A percentile compares a stretch with the other conserved stretches of the same genome.
Conservation (phyloP, 2,888 invertebrate species). For the Nephrotoma appendiculata region DNA sequence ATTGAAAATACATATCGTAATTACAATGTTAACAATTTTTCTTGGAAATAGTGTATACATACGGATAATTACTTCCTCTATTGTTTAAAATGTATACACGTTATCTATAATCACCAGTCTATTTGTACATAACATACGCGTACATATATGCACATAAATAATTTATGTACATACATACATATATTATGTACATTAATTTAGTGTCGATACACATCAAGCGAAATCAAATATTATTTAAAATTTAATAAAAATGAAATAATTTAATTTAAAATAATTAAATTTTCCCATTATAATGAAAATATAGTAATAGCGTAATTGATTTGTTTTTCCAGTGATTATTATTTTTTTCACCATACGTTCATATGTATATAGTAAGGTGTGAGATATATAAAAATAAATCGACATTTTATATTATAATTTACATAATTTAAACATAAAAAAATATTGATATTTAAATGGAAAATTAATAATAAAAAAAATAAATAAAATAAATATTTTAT, state of each 20-base stretch:
- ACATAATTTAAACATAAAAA: not conserved
- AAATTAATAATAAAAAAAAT: not conserved
- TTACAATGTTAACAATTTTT: not conserved
- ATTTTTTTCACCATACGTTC: not conserved
- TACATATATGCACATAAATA: not conserved
- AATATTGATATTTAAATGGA: not conserved
- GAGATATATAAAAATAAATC: conserved; percentile 1
- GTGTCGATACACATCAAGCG: not conserved
- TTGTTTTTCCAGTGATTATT: not conserved
- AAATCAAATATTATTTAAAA: not conserved
- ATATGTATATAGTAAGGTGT: not conserved
- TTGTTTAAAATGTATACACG: too few relatives aligned
- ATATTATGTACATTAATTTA: not conserved
- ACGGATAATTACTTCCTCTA: too few relatives aligned
- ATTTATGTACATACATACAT: not conserved
- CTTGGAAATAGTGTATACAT: not conserved
- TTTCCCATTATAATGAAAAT: not conserved
- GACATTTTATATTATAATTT: not conserved
- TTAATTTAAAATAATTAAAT: not conserved
- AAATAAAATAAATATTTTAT: not conserved
- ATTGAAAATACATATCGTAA: not conserved
- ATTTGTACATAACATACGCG: too few relatives aligned
- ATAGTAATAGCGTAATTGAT: not conserved
- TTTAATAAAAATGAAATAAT: not conserved
- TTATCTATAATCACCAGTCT: too few relatives aligned